These are phyloP conservation scores for Cynaeus angustus DNA, from an alignment of 2,888 invertebrate genomes.

Conservation along the genomic window DNA sequence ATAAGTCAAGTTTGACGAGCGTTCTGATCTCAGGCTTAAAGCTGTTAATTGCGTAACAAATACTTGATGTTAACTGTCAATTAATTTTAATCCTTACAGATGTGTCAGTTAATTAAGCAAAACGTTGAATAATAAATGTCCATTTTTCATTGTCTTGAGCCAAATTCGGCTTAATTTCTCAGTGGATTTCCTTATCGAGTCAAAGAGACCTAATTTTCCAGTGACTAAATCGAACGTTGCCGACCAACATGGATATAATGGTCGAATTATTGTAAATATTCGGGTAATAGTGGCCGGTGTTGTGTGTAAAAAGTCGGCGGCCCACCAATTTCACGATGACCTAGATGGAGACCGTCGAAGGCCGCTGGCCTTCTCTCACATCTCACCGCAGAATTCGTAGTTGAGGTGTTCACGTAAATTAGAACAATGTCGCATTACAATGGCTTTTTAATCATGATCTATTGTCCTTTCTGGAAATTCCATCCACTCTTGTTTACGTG, in stretches of 20 bases:
- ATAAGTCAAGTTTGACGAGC: constrained; percentile 46
- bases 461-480: constrained; percentile 24
- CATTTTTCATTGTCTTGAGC: constrained; percentile 23
- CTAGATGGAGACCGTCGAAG: constrained; percentile 56
- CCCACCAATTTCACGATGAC: constrained; percentile 57
- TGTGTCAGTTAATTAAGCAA: constrained; percentile 44
- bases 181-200: constrained; percentile 14
- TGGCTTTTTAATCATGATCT: constrained; percentile 26
- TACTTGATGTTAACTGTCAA: constrained; percentile 44
- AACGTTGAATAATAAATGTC: constrained; percentile 28
- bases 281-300: constrained; percentile 47
- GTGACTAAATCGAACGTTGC: constrained; percentile 9
- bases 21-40: constrained; percentile 39
- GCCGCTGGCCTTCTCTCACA: constrained; percentile 54
- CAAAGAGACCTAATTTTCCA: constrained; percentile 26
- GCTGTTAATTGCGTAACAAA: constrained; percentile 45
- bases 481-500: not conserved
- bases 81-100: constrained; percentile 47
- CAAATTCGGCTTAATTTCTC: constrained; percentile 2
- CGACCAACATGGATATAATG: constrained; percentile 33
- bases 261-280: constrained; percentile 51
- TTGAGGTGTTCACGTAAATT: constrained; percentile 45
- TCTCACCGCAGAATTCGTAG: constrained; percentile 44
- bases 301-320: constrained; percentile 49
- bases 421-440: constrained; percentile 50